These are phyloP conservation scores for Heliconius erato DNA, from an alignment of 2,888 invertebrate genomes.

Conservation along the genomic window DNA sequence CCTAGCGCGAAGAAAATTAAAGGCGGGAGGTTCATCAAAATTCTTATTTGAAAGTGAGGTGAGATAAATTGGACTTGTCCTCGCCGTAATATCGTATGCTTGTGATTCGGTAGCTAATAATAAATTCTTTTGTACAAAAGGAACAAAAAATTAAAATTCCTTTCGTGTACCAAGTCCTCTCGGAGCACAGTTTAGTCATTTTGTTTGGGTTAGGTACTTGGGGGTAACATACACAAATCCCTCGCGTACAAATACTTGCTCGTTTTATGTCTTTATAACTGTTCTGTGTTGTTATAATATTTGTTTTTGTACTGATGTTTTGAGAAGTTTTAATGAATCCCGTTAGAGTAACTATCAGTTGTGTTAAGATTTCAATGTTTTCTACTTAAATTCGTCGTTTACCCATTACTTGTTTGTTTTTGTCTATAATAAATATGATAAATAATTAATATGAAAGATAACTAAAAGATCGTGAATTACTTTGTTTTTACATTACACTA, in stretches of 20 bases:
- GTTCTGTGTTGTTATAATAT: constrained; percentile 46
- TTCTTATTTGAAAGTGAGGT: constrained; percentile 68
- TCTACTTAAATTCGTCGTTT: no score
- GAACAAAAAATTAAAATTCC: constrained; percentile 82
- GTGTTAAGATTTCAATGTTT: no score
- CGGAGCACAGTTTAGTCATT: constrained; percentile 76
- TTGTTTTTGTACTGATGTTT: constrained; percentile 34
- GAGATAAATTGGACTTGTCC: constrained; percentile 65
- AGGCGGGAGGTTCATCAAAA: constrained; percentile 68
- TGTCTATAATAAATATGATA: no score
- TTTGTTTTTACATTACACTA: no score
- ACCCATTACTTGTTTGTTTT: no score
- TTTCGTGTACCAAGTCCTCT: constrained; percentile 70
- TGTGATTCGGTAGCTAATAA: constrained; percentile 76
- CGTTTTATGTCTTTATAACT: constrained; percentile 52
- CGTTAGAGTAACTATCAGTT: no score
- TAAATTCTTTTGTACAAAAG: constrained; percentile 80
- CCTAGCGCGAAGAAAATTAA: constrained; percentile 58
- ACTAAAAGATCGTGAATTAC: no score
- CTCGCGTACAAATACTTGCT: constrained; percentile 53
- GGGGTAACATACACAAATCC: constrained; percentile 73
- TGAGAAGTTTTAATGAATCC: neutral
- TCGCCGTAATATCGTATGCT: constrained; percentile 73
- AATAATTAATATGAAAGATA: no score
- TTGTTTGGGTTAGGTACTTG: constrained; percentile 67